Base-by-base conservation (phyloP, 2,797 vertebrate species). In the Pipistrellus pygmaeus region DNA sequence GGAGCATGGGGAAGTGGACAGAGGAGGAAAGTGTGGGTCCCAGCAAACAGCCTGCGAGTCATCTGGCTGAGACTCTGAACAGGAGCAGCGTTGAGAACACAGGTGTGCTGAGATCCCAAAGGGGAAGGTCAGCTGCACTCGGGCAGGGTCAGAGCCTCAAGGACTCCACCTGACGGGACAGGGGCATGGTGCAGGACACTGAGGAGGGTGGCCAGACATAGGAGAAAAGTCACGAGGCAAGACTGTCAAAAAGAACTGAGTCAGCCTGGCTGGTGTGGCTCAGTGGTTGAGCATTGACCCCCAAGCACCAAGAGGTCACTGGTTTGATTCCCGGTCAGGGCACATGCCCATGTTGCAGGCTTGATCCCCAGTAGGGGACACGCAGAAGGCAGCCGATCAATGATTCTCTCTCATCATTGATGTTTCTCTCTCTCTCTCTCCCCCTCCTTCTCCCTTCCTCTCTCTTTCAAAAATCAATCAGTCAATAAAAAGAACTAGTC, bases 151-250 rank as follows among this genome's bases (percentile, higher is more conserved):
- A 27, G 57, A 30, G 17, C 35, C 76, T 68, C 6, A 3, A 35
- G 66, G 48, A 88, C 48, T 21, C 9, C 32, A 0, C 0, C 11
- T n/a, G 64, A 32, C 1, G 0, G 30, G 11, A 2, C 41, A 44
- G 83, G 57, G 38, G 44, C 25, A 5, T 32, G 53, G 23, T 17
- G 0, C 48, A 35, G n/a, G 72, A 46, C 51, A 27, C 78, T 14
- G 21, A 87, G 55, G 23, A 68, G 66, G 53, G 21, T 0, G 12
- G 27, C 89, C 71, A 68, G 71, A 72, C 62, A 12, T 8, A 41
- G 48, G 25, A 41, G 71, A 14, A 53, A n/a, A 53, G 6, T 44
- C 18, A 21, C 21, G 38, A 82, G 53, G 35, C 1, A 0, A 51
- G 55, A 10, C 1, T 21, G 44, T 53, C 57, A 27, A 8, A 64